These are phyloP conservation scores for Manduca sexta DNA, from an alignment of 1,140 invertebrate genomes.

Conservation along the genomic window DNA sequence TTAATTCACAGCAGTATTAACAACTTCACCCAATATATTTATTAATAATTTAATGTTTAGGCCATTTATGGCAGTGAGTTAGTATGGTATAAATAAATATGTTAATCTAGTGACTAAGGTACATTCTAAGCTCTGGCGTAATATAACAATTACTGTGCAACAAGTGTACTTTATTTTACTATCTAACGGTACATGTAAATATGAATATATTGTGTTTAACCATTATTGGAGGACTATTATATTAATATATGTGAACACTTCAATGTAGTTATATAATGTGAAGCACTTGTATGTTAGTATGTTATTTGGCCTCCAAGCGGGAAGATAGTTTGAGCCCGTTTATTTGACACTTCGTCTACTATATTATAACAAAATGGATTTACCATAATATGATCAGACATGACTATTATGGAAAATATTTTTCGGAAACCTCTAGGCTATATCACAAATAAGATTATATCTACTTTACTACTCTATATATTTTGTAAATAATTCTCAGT, in stretches of 20 bases:
- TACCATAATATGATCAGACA: too few species aligned
- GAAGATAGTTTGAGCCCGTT: too few species aligned
- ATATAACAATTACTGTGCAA: constrained; percentile 6
- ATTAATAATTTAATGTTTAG: constrained; percentile 26
- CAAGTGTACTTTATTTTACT: constrained; percentile 7
- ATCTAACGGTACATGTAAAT: not conserved
- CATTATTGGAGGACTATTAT: not conserved
- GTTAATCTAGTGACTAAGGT: not conserved
- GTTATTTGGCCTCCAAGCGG: too few species aligned
- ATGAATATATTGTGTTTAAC: too few species aligned
- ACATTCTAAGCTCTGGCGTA: constrained; percentile 13
- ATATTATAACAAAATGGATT: too few species aligned
- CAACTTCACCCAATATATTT: constrained; percentile 7
- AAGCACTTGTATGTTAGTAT: too few species aligned
- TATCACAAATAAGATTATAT: too few species aligned
- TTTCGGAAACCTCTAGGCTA: too few species aligned
- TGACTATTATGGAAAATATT: too few species aligned
- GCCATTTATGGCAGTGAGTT: constrained; percentile 51
- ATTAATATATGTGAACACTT: constrained; percentile 5
- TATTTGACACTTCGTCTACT: too few species aligned
- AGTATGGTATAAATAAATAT: constrained; percentile 4
- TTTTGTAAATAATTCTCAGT: too few species aligned
- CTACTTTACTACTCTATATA: too few species aligned
- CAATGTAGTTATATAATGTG: not conserved
- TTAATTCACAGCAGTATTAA: constrained; percentile 25